Base-by-base conservation (phyloP, 1,140 invertebrate species). In the Dendrolimus kikuchii region DNA sequence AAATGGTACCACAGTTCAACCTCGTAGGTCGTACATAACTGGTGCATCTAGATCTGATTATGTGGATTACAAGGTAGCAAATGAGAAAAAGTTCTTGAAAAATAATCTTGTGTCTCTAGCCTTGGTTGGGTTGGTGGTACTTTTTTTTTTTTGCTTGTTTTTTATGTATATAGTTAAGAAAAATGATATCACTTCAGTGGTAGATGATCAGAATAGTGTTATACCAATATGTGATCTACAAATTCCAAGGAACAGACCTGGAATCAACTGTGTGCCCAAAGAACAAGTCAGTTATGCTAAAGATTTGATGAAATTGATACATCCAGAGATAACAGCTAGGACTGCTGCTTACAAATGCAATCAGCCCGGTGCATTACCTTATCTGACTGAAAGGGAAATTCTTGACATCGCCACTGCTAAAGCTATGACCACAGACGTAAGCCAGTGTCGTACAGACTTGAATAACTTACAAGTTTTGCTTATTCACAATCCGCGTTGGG, bases 401-500 rank as follows among this genome's bases (percentile, higher is more conserved):
- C 68, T 88, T 44, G 82, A 77, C 36, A 88, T 84, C 54, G 83
- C 88, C 8, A 76, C 64, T 45, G 65, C 71, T 0, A 81, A 81
- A 62, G 78, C 77, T 50, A 75, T 74, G 0, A 64, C 60, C 51
- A 41, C 70, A 47, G 66, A 86, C 53, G 55, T 77, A 9, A 69
- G 66, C 10, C 88, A 89, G 51, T 84, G 91, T 39, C 84, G 86
- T 10, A 88, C 83, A 37, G 91, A 92, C 68, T 74, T 93, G 5
- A 81, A 91, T 51, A 92, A 92, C 66, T 87, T 91, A 39, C 89
- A 93, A 66, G 88, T 93, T n/a, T 75, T 94, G 8, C 87, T 92
- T 7, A 86, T 91, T n/a, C 88, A 89, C 46, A 94, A 93, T 78
- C 91, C 92, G 0, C 88, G 91, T 57, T 93, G 92, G 92, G 90